Conservation (phyloP, 2,888 invertebrate genomes). For the Folsomia candida region DNA sequence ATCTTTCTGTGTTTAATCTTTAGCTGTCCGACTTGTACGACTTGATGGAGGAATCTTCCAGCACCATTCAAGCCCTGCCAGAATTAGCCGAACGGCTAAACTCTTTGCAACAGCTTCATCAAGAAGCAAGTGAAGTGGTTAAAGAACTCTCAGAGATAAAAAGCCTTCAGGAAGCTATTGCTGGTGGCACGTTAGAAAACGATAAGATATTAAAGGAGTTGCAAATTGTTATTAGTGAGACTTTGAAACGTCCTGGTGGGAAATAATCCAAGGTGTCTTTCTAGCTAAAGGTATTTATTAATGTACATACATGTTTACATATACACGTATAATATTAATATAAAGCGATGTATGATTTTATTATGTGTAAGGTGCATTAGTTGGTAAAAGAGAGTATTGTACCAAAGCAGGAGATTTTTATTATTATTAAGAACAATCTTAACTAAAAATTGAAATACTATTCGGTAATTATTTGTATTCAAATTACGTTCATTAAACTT, state of each 20-base stretch:
- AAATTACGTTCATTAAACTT: constrained; percentile 5
- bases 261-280: background rate
- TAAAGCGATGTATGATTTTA: too few relatives aligned
- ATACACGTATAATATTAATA: too few relatives aligned
- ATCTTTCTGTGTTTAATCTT: constrained; percentile 46
- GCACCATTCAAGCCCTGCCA: constrained; percentile 73
- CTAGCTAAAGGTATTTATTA: background rate
- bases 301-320: background rate
- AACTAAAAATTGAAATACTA: too few relatives aligned
- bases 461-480: too few relatives aligned
- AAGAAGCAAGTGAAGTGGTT: constrained; percentile 53
- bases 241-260: constrained; percentile 1
- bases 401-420: too few relatives aligned
- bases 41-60: constrained; percentile 80
- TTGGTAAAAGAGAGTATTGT: too few relatives aligned
- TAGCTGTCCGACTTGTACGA: constrained; percentile 83
- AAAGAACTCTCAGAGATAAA: constrained; percentile 45
- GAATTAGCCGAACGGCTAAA: constrained; percentile 79
- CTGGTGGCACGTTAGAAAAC: constrained; percentile 45
- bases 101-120: constrained; percentile 81
- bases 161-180: constrained; percentile 47
- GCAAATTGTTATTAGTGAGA: constrained; percentile 33
- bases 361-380: too few relatives aligned
- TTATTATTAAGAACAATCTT: too few relatives aligned
- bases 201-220: constrained; percentile 44